Evolutionary conservation across 2,113 vertebrate genomes (phyloP), one percentile per base, ranked within the genome.

Genomic region (Oryzias melastigma): DNA sequence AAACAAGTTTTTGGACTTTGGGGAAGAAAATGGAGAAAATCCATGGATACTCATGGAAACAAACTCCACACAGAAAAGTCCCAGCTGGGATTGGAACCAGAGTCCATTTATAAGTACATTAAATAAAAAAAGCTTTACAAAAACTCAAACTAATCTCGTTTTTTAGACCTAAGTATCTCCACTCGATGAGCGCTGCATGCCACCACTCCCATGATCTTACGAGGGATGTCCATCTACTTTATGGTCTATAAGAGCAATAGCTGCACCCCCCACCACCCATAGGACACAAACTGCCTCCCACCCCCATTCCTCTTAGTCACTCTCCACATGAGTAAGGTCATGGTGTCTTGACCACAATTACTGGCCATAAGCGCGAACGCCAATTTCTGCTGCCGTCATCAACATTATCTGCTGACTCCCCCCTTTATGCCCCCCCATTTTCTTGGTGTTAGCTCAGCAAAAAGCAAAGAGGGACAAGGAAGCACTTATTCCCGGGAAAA

Each of bases 281-380:
- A 72, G 71, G 81, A 86, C 65, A 61, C 58, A 85, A 56, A 63
- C 40, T 27, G 42, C 58, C 71, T 62, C 76, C 84, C 60, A 57
- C 84, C 87, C 77, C 70, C 69, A 64, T 63, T 51, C 56, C 81
- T 82, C 67, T 78, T 56, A 77, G 79, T 86, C 68, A 64, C 67
- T 78, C 80, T 68, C 52, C 74, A 64, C 75, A 82, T 24, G 62
- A 82, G 76, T 69, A 80, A 70, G 89, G 91, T 91, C 87, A 86
- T 49, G 69, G 80, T 78, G 85, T 81, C 78, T 77, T 24, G 70
- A 90, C 89, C 87, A 81, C 82, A 88, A 89, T 91, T 88, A 86
- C 74, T 64, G 70, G 55, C 73, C 76, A 66, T 70, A 50, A 81
- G 87, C 86, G 81, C 77, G 89, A 85, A 76, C 25, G 77, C 51